Conservation (phyloP, 2,797 vertebrate genomes). For the Zonotrichia albicollis region DNA sequence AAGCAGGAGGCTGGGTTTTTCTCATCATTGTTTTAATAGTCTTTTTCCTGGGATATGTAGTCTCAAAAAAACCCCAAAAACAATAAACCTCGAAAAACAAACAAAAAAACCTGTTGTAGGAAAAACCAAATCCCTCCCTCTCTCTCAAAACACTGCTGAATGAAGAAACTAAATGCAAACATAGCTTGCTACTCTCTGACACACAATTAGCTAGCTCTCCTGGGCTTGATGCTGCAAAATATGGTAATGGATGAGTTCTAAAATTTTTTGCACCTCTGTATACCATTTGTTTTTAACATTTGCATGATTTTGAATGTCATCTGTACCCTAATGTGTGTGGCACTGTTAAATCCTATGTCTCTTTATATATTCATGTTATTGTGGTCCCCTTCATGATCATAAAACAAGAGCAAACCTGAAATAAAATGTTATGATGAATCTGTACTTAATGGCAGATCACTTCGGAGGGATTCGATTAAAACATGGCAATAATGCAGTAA, state of each 20-base stretch:
- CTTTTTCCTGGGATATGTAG: not conserved
- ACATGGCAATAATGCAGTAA: not conserved
- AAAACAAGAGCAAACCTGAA: conserved; percentile 5
- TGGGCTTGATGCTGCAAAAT: not conserved
- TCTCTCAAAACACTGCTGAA: not conserved
- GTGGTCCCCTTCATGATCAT: not conserved
- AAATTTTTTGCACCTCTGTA: not conserved
- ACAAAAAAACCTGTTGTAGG: not conserved
- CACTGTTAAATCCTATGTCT: not conserved
- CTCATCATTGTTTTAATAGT: not conserved
- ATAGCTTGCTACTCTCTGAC: not conserved
- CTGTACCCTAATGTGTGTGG: not conserved
- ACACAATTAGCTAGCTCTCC: not conserved
- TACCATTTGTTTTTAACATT: not conserved
- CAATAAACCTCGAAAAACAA: not conserved
- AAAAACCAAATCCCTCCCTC: not conserved
- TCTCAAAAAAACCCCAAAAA: not conserved
- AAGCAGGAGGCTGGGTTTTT: not conserved
- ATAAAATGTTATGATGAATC: not conserved
- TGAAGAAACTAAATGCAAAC: not conserved
- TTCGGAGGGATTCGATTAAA: not conserved
- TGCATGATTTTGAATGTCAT: not conserved
- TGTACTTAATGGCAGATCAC: not conserved
- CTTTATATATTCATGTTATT: not conserved
- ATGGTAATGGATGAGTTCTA: not conserved